Conservation (phyloP, 2,888 invertebrate species). For the Siphlonurus alternatus region DNA sequence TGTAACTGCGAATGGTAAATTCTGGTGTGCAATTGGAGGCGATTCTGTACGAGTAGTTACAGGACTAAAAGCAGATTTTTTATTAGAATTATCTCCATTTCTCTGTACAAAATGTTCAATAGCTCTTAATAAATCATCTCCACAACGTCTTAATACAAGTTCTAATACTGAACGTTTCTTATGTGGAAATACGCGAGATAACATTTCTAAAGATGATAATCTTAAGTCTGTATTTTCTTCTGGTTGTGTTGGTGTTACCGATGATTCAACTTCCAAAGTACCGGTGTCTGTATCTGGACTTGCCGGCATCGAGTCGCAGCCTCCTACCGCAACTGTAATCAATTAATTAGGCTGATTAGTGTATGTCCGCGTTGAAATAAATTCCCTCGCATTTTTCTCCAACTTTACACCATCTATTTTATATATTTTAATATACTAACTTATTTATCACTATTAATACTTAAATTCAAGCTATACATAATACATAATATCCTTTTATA, state of each 20-base stretch:
- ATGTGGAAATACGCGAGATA: conserved; percentile 76
- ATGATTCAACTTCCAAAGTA: background rate
- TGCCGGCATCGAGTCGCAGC: no score
- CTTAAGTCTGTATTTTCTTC: conserved; percentile 12
- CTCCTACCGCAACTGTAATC: no score
- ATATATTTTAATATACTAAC: no score
- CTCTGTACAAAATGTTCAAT: conserved; percentile 22
- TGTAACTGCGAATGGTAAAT: background rate
- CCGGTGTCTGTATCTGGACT: no score
- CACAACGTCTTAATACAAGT: conserved; percentile 79
- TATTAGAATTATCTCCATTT: background rate
- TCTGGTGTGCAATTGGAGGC: background rate
- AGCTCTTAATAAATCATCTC: conserved; percentile 76
- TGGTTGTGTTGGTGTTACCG: conserved; percentile 6
- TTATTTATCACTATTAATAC: no score
- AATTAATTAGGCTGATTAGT: no score
- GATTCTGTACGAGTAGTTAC: background rate
- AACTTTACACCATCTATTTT: no score
- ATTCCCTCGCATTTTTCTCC: no score
- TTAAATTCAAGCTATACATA: no score
- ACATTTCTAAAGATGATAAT: conserved; percentile 51
- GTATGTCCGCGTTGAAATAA: no score
- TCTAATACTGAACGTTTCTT: conserved; percentile 77
- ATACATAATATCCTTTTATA: no score
- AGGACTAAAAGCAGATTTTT: background rate